Conservation (phyloP, 2,888 invertebrate genomes). For the Agrochola litura region DNA sequence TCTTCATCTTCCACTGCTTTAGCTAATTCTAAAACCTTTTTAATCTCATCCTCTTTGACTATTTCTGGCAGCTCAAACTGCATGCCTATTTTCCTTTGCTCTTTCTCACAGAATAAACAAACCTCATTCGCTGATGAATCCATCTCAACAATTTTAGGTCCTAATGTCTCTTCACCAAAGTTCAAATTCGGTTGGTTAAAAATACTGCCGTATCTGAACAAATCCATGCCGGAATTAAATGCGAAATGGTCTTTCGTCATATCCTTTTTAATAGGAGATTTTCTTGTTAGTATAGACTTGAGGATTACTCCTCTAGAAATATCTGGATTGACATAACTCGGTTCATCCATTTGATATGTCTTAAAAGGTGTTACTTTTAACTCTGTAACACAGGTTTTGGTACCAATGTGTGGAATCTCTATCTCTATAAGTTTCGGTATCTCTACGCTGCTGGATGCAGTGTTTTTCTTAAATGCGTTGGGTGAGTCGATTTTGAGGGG, state of each 20-base stretch:
- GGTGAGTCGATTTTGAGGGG: constrained; percentile 16
- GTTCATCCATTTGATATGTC: constrained; percentile 24
- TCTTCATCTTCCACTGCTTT: constrained; percentile 8
- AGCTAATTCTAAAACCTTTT: constrained; percentile 18
- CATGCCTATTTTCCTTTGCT: constrained; percentile 28
- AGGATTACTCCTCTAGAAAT: constrained; percentile 34
- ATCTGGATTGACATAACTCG: constrained; percentile 39
- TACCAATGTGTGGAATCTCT: constrained; percentile 18
- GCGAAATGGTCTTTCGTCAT: constrained; percentile 16
- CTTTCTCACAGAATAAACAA: constrained; percentile 34
- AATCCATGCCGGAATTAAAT: constrained; percentile 36
- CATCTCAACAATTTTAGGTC: constrained; percentile 5
- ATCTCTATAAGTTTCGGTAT: constrained; percentile 30
- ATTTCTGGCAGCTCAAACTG: constrained; percentile 3
- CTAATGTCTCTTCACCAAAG: background rate
- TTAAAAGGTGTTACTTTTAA: constrained; percentile 20
- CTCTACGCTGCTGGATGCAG: constrained; percentile 3
- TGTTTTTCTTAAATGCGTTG: constrained; percentile 33
- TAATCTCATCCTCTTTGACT: background rate
- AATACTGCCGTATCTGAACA: constrained; percentile 21
- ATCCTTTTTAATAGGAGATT: constrained; percentile 41
- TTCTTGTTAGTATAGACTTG: constrained; percentile 45
- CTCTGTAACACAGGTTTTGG: constrained; percentile 7
- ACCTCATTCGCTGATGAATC: background rate
- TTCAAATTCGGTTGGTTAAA: constrained; percentile 20